phyloP scores from a whole-genome alignment of 1,140 invertebrate species.

The Zaprionus vittiger region DNA sequence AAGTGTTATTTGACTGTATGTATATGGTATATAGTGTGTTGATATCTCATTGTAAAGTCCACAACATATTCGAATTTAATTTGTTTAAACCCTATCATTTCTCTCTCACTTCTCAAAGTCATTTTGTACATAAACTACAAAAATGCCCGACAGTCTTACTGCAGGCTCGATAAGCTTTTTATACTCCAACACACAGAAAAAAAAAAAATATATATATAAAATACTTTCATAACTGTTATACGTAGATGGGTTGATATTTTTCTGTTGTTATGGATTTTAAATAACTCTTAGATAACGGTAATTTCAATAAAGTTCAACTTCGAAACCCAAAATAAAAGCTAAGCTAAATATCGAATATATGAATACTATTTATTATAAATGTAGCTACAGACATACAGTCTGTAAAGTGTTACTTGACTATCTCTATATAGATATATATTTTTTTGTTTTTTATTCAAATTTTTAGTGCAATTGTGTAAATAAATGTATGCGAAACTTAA shows the following conservation, averaged over 20 bases:
- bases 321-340: slow-evolving; percentile 39
- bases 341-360: slow-evolving; percentile 7
- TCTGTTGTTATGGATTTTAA: slow-evolving; percentile 23
- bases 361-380: background rate
- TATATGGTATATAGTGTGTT: background rate
- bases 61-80: background rate
- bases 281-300: slow-evolving; percentile 30
- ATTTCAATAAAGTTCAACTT: slow-evolving; percentile 53
- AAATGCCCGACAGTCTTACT: slow-evolving; percentile 11
- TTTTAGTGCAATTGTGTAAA: slow-evolving; percentile 51
- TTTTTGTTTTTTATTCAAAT: slow-evolving; percentile 11
- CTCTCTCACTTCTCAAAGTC: background rate
- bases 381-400: background rate
- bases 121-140: slow-evolving; percentile 29
- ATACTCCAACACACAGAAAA: slow-evolving; percentile 16
- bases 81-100: background rate
- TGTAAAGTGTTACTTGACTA: no score
- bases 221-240: slow-evolving; percentile 33
- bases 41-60: background rate
- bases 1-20: no score
- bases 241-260: slow-evolving; percentile 15
- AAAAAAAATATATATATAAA: background rate
- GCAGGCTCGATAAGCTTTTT: slow-evolving; percentile 39
- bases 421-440: background rate
- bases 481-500: slow-evolving; percentile 18